Percentiles rank a stretch among this genome's conserved stretches.
phyloP scores from a whole-genome alignment of 1,140 invertebrate genomes.

The Proales similis region DNA sequence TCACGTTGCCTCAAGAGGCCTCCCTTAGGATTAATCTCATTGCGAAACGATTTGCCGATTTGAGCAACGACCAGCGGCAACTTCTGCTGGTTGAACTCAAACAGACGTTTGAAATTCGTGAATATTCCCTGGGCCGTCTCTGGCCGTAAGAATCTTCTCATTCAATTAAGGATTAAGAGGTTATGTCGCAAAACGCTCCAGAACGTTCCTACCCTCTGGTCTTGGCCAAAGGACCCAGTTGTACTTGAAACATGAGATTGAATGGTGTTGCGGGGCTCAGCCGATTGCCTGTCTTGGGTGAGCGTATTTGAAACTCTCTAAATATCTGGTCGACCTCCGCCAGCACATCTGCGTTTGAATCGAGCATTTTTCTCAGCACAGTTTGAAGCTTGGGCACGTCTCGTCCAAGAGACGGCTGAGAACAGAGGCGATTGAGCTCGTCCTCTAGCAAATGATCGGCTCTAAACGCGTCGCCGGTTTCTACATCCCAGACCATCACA shows the following conservation, averaged over 20 bases:
- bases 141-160: constrained; percentile 80
- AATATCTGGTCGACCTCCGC: constrained; percentile 77
- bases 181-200: constrained; percentile 56
- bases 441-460: constrained; percentile 51
- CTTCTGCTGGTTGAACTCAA: constrained; percentile 93
- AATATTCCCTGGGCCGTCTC: constrained; percentile 99
- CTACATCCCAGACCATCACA: constrained; percentile 11
- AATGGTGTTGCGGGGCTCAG: constrained; percentile 89
- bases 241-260: constrained; percentile 96
- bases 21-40: constrained; percentile 97
- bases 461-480: constrained; percentile 15
- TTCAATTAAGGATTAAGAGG: too few relatives aligned
- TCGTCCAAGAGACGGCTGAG: constrained; percentile 42
- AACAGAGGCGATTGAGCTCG: constrained; percentile 46
- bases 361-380: constrained; percentile 38
- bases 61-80: constrained; percentile 96
- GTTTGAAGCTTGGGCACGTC: not conserved
- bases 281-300: constrained; percentile 85
- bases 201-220: too few relatives aligned
- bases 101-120: constrained; percentile 90
- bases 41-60: constrained; percentile 92
- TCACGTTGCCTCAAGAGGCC: constrained; percentile 87
- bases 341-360: constrained; percentile 76
- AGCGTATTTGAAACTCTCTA: constrained; percentile 81
- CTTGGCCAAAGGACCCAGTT: constrained; percentile 84